Percentiles rank a stretch among this genome's conserved stretches.
These are phyloP conservation scores for Argyresthia albistria DNA, from an alignment of 2,888 invertebrate species.

Conservation along the genomic window DNA sequence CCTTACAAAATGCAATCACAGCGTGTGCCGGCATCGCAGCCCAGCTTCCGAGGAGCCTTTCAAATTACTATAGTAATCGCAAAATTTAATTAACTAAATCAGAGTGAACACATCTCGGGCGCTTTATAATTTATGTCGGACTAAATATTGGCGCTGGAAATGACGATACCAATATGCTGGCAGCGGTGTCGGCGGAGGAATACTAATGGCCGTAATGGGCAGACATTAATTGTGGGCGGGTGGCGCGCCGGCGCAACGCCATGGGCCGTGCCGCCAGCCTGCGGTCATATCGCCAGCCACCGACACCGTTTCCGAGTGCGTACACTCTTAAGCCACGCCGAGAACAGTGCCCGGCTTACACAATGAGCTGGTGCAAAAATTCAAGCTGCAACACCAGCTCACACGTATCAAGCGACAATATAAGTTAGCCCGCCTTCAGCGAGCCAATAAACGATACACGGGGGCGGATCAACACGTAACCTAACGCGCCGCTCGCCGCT, in stretches of 20 bases:
- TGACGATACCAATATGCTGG: slow-evolving; percentile 42
- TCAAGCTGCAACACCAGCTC: background rate
- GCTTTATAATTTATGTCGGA: slow-evolving; percentile 30
- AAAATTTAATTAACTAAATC: slow-evolving; percentile 26
- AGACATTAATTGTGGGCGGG: slow-evolving; percentile 35
- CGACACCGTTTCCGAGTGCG: slow-evolving; percentile 7
- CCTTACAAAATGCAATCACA: slow-evolving; percentile 27
- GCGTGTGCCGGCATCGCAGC: slow-evolving; percentile 12
- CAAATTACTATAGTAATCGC: slow-evolving; percentile 28
- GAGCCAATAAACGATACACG: slow-evolving; percentile 1
- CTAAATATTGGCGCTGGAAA: slow-evolving; percentile 38
- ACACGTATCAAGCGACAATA: background rate
- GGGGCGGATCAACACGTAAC: slow-evolving; percentile 17
- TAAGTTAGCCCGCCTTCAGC: background rate
- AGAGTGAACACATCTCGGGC: slow-evolving; percentile 20
- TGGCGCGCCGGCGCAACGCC: slow-evolving; percentile 13
- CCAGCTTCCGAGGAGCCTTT: slow-evolving; percentile 11
- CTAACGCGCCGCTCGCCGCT: slow-evolving; percentile 19
- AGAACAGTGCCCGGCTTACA: background rate
- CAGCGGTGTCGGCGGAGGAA: slow-evolving; percentile 32
- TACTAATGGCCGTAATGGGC: slow-evolving; percentile 45
- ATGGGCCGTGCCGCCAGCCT: background rate
- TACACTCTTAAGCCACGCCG: background rate
- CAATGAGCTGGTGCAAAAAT: background rate
- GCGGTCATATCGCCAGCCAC: background rate